These are phyloP conservation scores for Atrina japonica DNA, from an alignment of 2,888 invertebrate genomes.

Conservation along the genomic window DNA sequence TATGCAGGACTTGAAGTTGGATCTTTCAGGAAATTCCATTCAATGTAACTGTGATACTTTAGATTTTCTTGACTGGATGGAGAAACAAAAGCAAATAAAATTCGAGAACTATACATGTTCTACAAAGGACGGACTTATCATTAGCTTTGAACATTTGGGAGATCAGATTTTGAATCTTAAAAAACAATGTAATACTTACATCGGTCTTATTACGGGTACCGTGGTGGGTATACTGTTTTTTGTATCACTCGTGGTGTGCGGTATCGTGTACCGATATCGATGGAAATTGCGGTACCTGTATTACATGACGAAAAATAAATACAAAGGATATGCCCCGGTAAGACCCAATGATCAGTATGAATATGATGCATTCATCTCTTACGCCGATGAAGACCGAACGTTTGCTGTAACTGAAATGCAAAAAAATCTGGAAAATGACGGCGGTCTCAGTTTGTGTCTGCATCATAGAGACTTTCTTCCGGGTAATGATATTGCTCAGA, in stretches of 20 bases:
- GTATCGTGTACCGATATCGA: slow-evolving; percentile 21
- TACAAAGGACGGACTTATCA: neutral
- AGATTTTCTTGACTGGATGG: slow-evolving; percentile 19
- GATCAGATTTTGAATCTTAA: slow-evolving; percentile 1
- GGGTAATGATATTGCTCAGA: slow-evolving; percentile 32
- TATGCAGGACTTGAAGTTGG: neutral
- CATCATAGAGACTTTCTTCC: slow-evolving; percentile 36
- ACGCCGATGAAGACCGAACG: slow-evolving; percentile 44
- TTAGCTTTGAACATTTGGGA: slow-evolving; percentile 2
- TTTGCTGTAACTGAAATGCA: slow-evolving; percentile 36
- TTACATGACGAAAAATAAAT: slow-evolving; percentile 29
- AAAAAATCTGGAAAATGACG: slow-evolving; percentile 38
- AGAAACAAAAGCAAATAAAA: neutral
- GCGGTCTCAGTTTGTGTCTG: slow-evolving; percentile 20
- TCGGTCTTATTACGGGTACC: neutral
- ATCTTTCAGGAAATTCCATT: slow-evolving; percentile 4
- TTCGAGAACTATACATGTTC: neutral
- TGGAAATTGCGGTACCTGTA: slow-evolving; percentile 34
- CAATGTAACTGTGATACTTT: slow-evolving; percentile 24
- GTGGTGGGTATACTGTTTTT: neutral
- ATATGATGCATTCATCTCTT: slow-evolving; percentile 56
- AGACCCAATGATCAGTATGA: slow-evolving; percentile 26
- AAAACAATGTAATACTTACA: slow-evolving; percentile 17
- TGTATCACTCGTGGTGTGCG: neutral
- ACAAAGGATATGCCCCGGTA: slow-evolving; percentile 1